These are phyloP conservation scores for Caenorhabditis brenneri DNA, from an alignment of 1,140 invertebrate genomes.

Conservation along the genomic window DNA sequence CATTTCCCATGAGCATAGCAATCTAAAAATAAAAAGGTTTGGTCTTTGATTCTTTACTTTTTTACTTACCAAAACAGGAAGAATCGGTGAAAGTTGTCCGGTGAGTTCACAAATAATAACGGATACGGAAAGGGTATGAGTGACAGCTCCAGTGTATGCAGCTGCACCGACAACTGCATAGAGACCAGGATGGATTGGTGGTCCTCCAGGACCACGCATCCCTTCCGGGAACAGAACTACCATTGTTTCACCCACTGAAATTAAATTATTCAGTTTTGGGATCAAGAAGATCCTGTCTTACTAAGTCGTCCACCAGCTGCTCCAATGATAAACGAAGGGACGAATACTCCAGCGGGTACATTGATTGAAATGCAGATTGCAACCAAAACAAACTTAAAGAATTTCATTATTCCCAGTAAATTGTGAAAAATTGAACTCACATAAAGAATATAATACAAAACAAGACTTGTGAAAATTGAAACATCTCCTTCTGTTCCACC, in stretches of 20 bases:
- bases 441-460: conserved; percentile 78
- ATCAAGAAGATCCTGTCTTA: not conserved
- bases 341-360: conserved; percentile 90
- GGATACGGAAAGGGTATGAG: conserved; percentile 93
- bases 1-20: conserved; percentile 89
- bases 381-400: conserved; percentile 83
- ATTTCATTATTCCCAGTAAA: not conserved
- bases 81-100: conserved; percentile 91
- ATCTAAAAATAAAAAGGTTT: conserved; percentile 73
- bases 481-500: conserved; percentile 78
- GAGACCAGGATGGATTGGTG: conserved; percentile 81
- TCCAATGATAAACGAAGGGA: conserved; percentile 89
- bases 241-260: conserved; percentile 76
- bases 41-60: not conserved
- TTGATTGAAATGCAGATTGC: conserved; percentile 92
- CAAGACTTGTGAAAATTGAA: conserved; percentile 84
- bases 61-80: conserved; percentile 83
- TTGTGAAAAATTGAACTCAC: conserved; percentile 14
- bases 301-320: conserved; percentile 73
- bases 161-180: conserved; percentile 73
- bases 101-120: conserved; percentile 98
- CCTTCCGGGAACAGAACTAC: conserved; percentile 88
- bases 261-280: not conserved
- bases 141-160: conserved; percentile 75
- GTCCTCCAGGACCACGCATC: conserved; percentile 77